Conservation (phyloP, 2,797 vertebrate species). For the Geotrypetes seraphini region DNA sequence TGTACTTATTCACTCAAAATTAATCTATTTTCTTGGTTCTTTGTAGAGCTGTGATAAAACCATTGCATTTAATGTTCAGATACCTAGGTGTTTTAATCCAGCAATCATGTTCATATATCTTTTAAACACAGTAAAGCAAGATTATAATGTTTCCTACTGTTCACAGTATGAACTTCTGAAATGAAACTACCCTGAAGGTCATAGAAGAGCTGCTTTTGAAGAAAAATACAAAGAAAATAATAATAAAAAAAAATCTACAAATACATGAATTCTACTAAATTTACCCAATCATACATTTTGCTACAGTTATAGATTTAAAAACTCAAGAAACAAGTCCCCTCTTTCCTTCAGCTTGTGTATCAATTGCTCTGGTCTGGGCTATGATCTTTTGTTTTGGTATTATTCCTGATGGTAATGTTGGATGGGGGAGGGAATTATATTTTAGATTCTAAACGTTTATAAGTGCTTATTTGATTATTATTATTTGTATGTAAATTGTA, state of each 20-base stretch:
- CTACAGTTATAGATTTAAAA: neutral
- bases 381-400: no score
- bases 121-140: slow-evolving; percentile 9
- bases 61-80: slow-evolving; percentile 24
- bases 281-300: neutral
- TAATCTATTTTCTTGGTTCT: slow-evolving; percentile 32
- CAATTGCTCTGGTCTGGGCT: no score
- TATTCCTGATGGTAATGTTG: no score
- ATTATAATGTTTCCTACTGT: slow-evolving; percentile 2
- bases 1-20: slow-evolving; percentile 35
- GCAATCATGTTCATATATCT: slow-evolving; percentile 9
- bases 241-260: neutral
- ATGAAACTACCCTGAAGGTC: neutral
- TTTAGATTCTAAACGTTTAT: no score
- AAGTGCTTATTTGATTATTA: no score
- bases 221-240: neutral
- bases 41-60: slow-evolving; percentile 33
- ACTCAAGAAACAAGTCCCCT: no score
- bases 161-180: slow-evolving; percentile 1
- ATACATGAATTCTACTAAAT: neutral
- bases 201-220: slow-evolving; percentile 1
- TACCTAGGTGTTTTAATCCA: slow-evolving; percentile 24
- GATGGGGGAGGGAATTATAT: no score
- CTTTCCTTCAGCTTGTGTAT: no score
- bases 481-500: no score